Percentiles rank a stretch among this genome's conserved stretches.
These are phyloP conservation scores for Vanacampus margaritifer DNA, from an alignment of 2,113 vertebrate species.

Conservation along the genomic window DNA sequence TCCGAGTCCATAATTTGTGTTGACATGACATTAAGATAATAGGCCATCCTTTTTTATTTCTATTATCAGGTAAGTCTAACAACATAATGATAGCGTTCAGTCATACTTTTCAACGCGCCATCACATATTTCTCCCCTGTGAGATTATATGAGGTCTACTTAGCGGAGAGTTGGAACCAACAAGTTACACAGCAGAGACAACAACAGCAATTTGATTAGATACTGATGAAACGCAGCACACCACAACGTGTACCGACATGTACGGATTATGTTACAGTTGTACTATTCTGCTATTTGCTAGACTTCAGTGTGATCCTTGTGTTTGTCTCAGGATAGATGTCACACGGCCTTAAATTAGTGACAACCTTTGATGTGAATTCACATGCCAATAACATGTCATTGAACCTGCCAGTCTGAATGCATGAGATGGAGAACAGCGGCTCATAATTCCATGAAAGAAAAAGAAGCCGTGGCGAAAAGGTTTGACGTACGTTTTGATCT, in stretches of 20 bases:
- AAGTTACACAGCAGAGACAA: conserved; percentile 27
- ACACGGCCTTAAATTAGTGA: conserved; percentile 12
- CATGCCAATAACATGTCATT: conserved; percentile 18
- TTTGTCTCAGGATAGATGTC: conserved; percentile 15
- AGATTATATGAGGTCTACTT: conserved; percentile 30
- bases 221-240: conserved; percentile 14
- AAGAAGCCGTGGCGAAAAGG: not conserved
- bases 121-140: conserved; percentile 26
- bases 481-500: conserved; percentile 11
- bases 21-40: conserved; percentile 28
- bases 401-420: not conserved
- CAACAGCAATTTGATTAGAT: conserved; percentile 9
- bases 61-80: conserved; percentile 38
- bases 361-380: conserved; percentile 8
- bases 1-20: not conserved
- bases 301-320: conserved; percentile 16
- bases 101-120: conserved; percentile 30
- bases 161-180: conserved; percentile 19
- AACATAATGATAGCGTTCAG: conserved; percentile 11
- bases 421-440: not conserved
- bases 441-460: conserved; percentile 5
- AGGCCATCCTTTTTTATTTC: conserved; percentile 30
- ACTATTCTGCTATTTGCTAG: not conserved
- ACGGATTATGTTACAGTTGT: conserved; percentile 28
- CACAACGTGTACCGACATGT: conserved; percentile 10